A percentile compares a stretch with the other conserved stretches of the same genome.
These are phyloP conservation scores for Nematolebias whitei DNA, from an alignment of 2,113 vertebrate species.

Conservation along the genomic window DNA sequence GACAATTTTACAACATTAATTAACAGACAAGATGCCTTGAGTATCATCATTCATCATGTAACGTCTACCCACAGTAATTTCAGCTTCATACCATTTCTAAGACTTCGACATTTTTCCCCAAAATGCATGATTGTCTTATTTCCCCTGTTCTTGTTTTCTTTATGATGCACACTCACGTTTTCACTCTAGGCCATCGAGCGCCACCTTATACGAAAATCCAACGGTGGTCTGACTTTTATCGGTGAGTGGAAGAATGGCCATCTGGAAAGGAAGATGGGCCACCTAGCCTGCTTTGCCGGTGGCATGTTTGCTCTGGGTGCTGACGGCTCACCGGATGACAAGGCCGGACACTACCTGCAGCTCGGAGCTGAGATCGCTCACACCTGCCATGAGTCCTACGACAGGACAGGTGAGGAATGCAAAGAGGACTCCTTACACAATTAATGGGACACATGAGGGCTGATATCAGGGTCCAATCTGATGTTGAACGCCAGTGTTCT, in stretches of 20 bases:
- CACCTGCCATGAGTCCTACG: conserved; percentile 97
- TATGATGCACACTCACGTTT: neutral
- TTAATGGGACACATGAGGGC: neutral
- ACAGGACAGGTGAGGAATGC: conserved; percentile 89
- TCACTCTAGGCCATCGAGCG: conserved; percentile 92
- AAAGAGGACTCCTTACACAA: no score
- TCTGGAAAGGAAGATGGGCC: conserved; percentile 98
- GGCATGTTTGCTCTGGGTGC: conserved; percentile 97
- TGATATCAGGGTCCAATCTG: no score
- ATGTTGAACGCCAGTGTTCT: no score
- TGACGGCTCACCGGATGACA: conserved; percentile 93
- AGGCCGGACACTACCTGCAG: conserved; percentile 96
- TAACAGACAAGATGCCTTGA: no score
- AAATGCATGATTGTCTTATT: neutral
- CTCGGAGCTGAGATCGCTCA: conserved; percentile 97
- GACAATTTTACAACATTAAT: no score
- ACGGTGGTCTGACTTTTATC: conserved; percentile 94
- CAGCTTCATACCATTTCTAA: no score
- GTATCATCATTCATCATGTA: no score
- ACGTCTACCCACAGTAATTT: no score
- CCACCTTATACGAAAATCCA: conserved; percentile 95
- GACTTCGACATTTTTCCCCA: neutral
- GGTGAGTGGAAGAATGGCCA: conserved; percentile 99
- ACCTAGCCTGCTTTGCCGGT: conserved; percentile 96
- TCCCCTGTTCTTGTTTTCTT: neutral